Evolutionary conservation across 2,888 invertebrate species (phyloP).

Genomic region (Thyatira batis): DNA sequence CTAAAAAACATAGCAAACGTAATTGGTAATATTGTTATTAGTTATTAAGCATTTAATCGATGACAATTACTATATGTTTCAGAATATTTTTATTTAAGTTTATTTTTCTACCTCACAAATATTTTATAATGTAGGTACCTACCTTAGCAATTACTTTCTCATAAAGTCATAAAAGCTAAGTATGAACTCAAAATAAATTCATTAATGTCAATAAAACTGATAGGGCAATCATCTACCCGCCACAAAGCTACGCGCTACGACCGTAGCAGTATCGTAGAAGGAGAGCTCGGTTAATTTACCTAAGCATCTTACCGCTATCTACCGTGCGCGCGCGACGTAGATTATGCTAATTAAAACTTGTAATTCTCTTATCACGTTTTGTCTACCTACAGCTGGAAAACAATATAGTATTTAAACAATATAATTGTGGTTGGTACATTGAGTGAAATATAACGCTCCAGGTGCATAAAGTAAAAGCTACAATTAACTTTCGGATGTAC

Average conservation of each 20-base stretch:
- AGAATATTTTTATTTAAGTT: too few relatives aligned
- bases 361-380: constrained; percentile 76
- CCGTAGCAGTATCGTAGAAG: constrained; percentile 40
- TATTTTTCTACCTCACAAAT: too few relatives aligned
- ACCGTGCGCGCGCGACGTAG: constrained; percentile 66
- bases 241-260: constrained; percentile 35
- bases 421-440: constrained; percentile 7
- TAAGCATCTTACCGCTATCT: constrained; percentile 81
- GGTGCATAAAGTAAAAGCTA: constrained; percentile 41
- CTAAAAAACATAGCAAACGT: too few relatives aligned
- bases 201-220: constrained; percentile 40
- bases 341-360: constrained; percentile 76
- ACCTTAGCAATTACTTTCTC: too few relatives aligned
- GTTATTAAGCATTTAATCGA: too few relatives aligned
- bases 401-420: constrained; percentile 35
- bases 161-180: constrained; percentile 10
- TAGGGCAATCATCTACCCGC: constrained; percentile 36
- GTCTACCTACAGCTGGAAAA: constrained; percentile 58
- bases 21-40: too few relatives aligned
- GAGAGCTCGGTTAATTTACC: constrained; percentile 66
- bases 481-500: constrained; percentile 64
- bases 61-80: too few relatives aligned
- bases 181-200: constrained; percentile 26
- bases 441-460: constrained; percentile 1
- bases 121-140: too few relatives aligned